Evolutionary conservation across 2,888 invertebrate genomes (phyloP).

Genomic region (Eupeodes latifasciatus): DNA sequence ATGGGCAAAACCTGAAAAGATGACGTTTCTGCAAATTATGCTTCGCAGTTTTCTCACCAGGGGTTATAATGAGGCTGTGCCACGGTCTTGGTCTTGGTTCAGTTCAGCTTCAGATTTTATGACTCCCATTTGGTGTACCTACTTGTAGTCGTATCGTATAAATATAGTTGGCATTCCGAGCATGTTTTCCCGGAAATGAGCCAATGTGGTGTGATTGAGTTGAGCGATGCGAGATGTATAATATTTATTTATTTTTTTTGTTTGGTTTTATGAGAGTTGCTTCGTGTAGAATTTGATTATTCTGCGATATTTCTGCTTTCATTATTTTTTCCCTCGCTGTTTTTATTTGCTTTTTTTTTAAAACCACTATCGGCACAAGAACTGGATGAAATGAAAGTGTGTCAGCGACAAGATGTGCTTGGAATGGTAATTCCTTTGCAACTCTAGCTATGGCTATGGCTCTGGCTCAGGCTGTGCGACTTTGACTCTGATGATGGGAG

Average conservation of each 20-base stretch:
- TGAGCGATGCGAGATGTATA: slow-evolving; percentile 41
- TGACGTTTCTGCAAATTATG: slow-evolving; percentile 8
- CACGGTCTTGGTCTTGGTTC: slow-evolving; percentile 58
- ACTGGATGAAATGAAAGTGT: slow-evolving; percentile 74
- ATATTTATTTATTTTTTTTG: slow-evolving; percentile 40
- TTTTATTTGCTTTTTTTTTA: slow-evolving; percentile 13
- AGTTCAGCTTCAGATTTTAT: slow-evolving; percentile 54
- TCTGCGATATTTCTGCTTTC: slow-evolving; percentile 67
- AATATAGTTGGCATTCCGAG: slow-evolving; percentile 57
- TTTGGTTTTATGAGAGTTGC: slow-evolving; percentile 52
- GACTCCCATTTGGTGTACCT: slow-evolving; percentile 21
- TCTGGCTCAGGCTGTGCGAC: not conserved
- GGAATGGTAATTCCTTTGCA: slow-evolving; percentile 70
- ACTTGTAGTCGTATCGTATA: not conserved
- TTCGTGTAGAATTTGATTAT: slow-evolving; percentile 58
- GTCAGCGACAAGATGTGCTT: slow-evolving; percentile 68
- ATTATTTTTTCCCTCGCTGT: slow-evolving; percentile 34
- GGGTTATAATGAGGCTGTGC: slow-evolving; percentile 65
- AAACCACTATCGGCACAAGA: slow-evolving; percentile 38
- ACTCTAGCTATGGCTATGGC: not conserved
- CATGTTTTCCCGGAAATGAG: slow-evolving; percentile 71
- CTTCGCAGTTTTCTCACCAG: slow-evolving; percentile 10
- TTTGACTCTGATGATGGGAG: slow-evolving; percentile 18
- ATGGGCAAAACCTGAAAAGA: slow-evolving; percentile 1
- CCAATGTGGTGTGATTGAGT: slow-evolving; percentile 57